These are phyloP conservation scores for Nestor notabilis DNA, from an alignment of 2,113 vertebrate species.

Conservation along the genomic window DNA sequence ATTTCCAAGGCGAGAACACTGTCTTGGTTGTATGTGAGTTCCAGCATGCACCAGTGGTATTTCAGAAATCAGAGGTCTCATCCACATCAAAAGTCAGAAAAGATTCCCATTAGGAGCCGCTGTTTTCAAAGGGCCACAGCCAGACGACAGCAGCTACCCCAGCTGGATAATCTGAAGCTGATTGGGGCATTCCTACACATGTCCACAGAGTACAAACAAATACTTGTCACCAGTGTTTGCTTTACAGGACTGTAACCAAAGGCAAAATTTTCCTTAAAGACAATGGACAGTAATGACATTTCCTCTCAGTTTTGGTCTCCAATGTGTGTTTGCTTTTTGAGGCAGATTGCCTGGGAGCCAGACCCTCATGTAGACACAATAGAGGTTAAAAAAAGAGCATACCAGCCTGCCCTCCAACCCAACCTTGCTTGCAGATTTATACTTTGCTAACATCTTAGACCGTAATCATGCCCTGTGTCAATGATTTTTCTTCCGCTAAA, in stretches of 20 bases:
- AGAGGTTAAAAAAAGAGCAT: background rate
- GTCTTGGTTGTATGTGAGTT: background rate
- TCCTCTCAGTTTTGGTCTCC: background rate
- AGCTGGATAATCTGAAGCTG: background rate
- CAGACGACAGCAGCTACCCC: background rate
- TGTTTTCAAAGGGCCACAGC: background rate
- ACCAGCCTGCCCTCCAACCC: background rate
- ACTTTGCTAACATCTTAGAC: background rate
- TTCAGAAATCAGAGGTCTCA: background rate
- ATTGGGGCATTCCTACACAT: background rate
- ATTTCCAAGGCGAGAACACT: background rate
- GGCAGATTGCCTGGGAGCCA: background rate
- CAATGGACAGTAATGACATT: background rate
- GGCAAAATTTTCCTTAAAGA: background rate
- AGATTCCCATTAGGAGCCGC: background rate
- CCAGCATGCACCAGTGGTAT: accelerated
- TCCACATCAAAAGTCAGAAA: background rate
- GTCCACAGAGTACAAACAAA: background rate
- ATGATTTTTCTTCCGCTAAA: background rate
- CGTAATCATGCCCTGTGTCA: background rate
- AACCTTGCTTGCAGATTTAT: background rate
- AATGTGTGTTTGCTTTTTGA: background rate
- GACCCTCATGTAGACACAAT: background rate
- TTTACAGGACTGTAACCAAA: background rate
- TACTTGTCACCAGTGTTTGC: background rate